Percentiles rank a stretch among this genome's conserved stretches.
Conservation (phyloP, 1,140 invertebrate species). For the Anastrepha ludens region DNA sequence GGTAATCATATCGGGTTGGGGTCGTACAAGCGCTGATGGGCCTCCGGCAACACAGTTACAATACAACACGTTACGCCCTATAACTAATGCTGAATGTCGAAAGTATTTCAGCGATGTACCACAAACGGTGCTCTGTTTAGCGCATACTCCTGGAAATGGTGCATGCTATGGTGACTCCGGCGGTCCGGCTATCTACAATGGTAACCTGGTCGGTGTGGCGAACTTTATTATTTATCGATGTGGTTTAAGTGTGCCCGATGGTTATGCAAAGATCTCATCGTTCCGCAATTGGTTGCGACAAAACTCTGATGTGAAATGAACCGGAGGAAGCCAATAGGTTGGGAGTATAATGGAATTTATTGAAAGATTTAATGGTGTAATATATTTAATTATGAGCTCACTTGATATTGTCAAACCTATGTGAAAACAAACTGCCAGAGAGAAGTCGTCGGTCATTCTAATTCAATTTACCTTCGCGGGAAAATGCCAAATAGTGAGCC, state of each 20-base stretch:
- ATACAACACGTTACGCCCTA: conserved; percentile 40
- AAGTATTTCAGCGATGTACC: not conserved
- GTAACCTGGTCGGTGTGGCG: conserved; percentile 57
- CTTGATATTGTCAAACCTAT: too few relatives aligned
- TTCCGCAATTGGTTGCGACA: conserved; percentile 72
- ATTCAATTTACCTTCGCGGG: too few relatives aligned
- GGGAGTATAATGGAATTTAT: too few relatives aligned
- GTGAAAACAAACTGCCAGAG: too few relatives aligned
- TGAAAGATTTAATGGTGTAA: too few relatives aligned
- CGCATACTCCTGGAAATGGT: conserved; percentile 44
- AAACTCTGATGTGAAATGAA: not conserved
- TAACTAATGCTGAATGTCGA: conserved; percentile 36
- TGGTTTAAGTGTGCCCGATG: conserved; percentile 71
- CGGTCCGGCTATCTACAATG: conserved; percentile 57
- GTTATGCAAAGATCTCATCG: conserved; percentile 74
- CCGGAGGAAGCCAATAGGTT: too few relatives aligned
- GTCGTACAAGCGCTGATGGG: conserved; percentile 14
- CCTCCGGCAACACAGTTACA: conserved; percentile 40
- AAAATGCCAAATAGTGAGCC: too few relatives aligned
- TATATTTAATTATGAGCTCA: too few relatives aligned
- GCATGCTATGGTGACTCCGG: conserved; percentile 58
- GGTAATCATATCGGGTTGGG: conserved; percentile 73
- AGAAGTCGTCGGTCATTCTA: too few relatives aligned
- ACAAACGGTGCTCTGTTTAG: conserved; percentile 54
- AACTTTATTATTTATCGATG: conserved; percentile 55